Base-by-base conservation (phyloP, 2,888 invertebrate species). In the Camponotus fellah region DNA sequence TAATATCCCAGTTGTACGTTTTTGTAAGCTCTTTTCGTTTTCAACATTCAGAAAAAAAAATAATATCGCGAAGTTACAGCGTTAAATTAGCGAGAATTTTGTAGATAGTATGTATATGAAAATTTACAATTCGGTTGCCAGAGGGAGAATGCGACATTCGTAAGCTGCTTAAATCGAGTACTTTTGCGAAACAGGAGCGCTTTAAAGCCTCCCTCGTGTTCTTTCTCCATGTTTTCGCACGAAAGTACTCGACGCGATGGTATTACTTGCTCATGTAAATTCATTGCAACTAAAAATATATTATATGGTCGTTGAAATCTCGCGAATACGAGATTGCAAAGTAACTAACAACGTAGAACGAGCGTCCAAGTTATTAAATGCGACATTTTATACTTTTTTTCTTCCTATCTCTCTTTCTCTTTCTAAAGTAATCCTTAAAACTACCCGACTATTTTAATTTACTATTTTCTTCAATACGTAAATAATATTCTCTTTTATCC, bases 91-190 rank as follows among this genome's bases (percentile, higher is more conserved):
- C 37, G 17, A 43, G 21, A 37, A 64, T 65, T 64, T 12, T 56
- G n/a, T 83, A 82, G 85, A 85, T 43, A 84, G 17, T 58, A 53
- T 83, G 84, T 76, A 84, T n/a, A 12, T 21, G 17, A 58, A 53
- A 86, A 89, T 86, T 89, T 90, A 69, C 83, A 88, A 86, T 83
- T 58, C 79, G 40, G 32, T 68, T 32, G 56, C 10, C 6, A 43
- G 14, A 81, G n/a, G 62, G 32, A 62, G 62, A 77, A 82, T 53
- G 80, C 66, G 69, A 75, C 62, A 66, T 40, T 56, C 69, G 82
- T 91, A 91, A 91, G 90, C 90, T 68, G 89, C 90, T 91, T 90
- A 88, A 91, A 86, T 66, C 86, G 85, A 84, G 85, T 88, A 87
- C 86, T 91, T 83, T 85, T 60, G 82, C 85, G 71, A 88, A 88